Conservation (phyloP, 2,113 vertebrate genomes). For the Acanthisitta chloris region DNA sequence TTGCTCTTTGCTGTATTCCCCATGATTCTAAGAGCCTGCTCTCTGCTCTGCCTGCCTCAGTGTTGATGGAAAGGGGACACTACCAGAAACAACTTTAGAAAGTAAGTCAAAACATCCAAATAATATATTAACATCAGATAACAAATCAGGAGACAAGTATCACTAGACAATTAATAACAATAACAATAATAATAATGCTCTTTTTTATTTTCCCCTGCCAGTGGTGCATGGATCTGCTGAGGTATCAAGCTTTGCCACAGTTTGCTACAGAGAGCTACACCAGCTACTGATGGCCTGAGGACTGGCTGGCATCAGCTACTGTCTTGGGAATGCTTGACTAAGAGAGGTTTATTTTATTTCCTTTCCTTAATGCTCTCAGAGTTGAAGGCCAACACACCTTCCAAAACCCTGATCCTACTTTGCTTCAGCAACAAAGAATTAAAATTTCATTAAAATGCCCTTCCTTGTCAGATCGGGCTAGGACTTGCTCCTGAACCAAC, state of each 20-base stretch:
- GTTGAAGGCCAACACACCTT: background rate
- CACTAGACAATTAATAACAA: background rate
- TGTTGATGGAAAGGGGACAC: fast-evolving
- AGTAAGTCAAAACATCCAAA: background rate
- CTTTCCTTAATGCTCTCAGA: background rate
- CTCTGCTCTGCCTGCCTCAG: background rate
- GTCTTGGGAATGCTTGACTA: background rate
- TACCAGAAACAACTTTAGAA: background rate
- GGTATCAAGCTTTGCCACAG: background rate
- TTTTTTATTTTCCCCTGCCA: background rate
- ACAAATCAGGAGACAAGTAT: background rate
- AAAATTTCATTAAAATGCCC: constrained; percentile 48
- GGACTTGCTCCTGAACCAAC: constrained; percentile 56
- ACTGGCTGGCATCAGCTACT: background rate
- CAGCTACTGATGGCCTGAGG: background rate
- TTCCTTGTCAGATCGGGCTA: constrained; percentile 32
- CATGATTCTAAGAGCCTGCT: background rate
- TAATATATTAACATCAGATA: background rate
- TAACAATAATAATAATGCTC: background rate
- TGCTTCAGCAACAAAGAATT: constrained; percentile 30
- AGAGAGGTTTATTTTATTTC: background rate
- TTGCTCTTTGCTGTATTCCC: background rate
- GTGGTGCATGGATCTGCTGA: background rate
- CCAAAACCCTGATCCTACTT: background rate
- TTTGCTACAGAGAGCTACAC: background rate